Conservation (phyloP, 2,888 invertebrate genomes). For the Drosophila atripex region DNA sequence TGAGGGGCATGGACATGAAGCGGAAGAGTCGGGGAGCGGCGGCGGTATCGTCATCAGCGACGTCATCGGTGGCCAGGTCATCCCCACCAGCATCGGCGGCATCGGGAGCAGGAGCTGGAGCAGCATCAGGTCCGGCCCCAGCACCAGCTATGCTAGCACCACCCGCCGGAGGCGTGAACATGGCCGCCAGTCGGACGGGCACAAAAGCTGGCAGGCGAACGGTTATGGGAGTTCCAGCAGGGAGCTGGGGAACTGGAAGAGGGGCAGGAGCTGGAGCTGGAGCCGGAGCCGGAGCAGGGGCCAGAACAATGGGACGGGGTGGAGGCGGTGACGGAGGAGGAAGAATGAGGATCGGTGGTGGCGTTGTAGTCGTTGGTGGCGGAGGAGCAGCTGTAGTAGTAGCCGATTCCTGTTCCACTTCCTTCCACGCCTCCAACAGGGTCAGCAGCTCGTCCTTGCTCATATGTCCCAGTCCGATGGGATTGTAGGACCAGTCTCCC, state of each 20-base stretch:
- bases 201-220: slow-evolving; percentile 81
- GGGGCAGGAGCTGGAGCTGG: slow-evolving; percentile 12
- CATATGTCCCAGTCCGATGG: slow-evolving; percentile 73
- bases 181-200: slow-evolving; percentile 80
- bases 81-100: slow-evolving; percentile 2
- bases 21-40: slow-evolving; percentile 52
- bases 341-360: slow-evolving; percentile 8
- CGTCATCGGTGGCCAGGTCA: slow-evolving; percentile 30
- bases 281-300: slow-evolving; percentile 13
- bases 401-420: slow-evolving; percentile 69
- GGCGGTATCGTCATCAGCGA: slow-evolving; percentile 11
- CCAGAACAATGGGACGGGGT: slow-evolving; percentile 11
- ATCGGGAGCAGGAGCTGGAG: neutral
- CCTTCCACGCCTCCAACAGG: slow-evolving; percentile 78
- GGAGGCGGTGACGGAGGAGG: slow-evolving; percentile 26
- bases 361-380: slow-evolving; percentile 80
- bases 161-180: slow-evolving; percentile 81
- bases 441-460: slow-evolving; percentile 79
- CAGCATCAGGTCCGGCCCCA: slow-evolving; percentile 7
- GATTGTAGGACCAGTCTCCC: slow-evolving; percentile 30
- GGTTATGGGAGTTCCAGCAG: slow-evolving; percentile 67
- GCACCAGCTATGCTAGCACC: slow-evolving; percentile 5
- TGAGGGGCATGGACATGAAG: slow-evolving; percentile 39
- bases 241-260: slow-evolving; percentile 6
- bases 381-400: slow-evolving; percentile 77